A percentile compares a stretch with the other conserved stretches of the same genome.
Evolutionary conservation across 2,113 vertebrate species (phyloP).

Genomic region (Bubo scandiacus): DNA sequence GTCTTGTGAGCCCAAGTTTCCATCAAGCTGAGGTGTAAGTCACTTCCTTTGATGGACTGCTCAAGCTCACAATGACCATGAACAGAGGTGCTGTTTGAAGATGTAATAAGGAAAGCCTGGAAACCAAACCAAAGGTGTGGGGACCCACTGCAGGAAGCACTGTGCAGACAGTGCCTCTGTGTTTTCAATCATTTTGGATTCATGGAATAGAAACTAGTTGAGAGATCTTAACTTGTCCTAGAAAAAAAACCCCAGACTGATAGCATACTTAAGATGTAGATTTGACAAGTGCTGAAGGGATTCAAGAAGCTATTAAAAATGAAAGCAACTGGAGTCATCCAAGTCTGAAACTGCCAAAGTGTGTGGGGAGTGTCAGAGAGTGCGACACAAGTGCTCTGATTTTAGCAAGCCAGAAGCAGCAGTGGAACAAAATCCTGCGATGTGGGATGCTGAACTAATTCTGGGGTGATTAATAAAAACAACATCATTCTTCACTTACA

Average conservation of each 20-base stretch:
- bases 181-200: background rate
- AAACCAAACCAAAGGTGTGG: background rate
- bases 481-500: background rate
- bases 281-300: background rate
- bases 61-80: background rate
- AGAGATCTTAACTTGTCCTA: background rate
- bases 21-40: background rate
- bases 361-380: background rate
- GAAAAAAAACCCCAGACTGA: rapidly evolving
- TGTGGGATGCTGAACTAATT: background rate
- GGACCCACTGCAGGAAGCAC: background rate
- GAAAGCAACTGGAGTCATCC: background rate
- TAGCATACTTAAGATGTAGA: background rate
- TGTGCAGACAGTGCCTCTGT: background rate
- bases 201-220: background rate
- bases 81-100: background rate
- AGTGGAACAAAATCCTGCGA: background rate
- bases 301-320: background rate
- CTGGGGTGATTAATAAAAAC: background rate
- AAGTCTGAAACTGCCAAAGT: background rate
- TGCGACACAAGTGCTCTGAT: background rate
- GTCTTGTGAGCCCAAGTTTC: background rate
- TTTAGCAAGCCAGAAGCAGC: background rate
- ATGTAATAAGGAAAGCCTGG: background rate
- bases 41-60: background rate